Evolutionary conservation across 2,797 vertebrate genomes (phyloP).

Genomic region (Buphagus erythrorhynchus): DNA sequence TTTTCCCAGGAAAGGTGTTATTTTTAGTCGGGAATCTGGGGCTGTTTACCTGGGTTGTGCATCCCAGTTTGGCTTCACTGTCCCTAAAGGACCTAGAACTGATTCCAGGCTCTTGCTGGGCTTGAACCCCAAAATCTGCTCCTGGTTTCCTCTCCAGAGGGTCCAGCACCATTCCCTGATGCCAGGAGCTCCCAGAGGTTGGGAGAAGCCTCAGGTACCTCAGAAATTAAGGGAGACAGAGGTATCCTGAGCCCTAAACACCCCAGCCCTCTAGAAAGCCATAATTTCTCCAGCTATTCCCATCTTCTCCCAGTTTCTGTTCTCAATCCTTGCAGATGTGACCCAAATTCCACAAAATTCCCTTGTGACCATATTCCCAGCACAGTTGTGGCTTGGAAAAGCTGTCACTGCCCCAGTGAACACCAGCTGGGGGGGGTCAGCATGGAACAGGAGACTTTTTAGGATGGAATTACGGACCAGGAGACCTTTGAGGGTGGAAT

Average conservation of each 20-base stretch:
- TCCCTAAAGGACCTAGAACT: constrained; percentile 31
- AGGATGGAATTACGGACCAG: neutral
- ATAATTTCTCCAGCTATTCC: rapidly evolving
- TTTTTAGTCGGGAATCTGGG: neutral
- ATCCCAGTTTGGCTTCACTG: neutral
- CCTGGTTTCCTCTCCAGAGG: neutral
- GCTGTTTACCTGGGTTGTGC: neutral
- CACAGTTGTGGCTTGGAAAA: neutral
- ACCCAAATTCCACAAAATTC: neutral
- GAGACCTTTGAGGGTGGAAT: neutral
- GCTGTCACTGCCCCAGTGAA: neutral
- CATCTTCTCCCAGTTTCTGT: neutral
- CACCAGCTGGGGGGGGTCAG: rapidly evolving
- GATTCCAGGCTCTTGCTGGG: neutral
- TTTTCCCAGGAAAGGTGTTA: constrained; percentile 1
- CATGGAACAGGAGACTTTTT: rapidly evolving
- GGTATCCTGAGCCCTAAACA: too few species aligned
- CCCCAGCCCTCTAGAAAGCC: neutral
- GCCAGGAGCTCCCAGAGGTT: neutral
- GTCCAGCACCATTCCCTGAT: neutral
- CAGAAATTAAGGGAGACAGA: neutral
- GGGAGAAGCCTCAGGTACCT: neutral
- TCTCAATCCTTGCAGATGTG: neutral
- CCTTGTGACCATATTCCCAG: neutral
- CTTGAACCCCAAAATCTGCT: neutral